phyloP scores from a whole-genome alignment of 2,113 vertebrate genomes.

The Embiotoca jacksoni region DNA sequence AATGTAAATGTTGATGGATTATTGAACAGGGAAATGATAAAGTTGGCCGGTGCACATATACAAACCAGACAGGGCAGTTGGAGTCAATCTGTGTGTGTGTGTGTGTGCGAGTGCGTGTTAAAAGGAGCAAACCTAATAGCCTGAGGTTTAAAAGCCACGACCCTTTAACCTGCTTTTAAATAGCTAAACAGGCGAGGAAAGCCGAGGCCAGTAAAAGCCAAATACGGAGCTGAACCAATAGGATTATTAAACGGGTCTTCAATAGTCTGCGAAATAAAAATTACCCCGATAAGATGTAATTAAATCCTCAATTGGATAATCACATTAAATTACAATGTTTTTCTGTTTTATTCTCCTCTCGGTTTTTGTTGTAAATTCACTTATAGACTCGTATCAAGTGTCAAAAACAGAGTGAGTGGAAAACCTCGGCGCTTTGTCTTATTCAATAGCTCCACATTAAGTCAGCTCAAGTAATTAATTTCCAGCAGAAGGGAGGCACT shows the following conservation, averaged over 20 bases:
- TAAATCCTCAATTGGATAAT: constrained; percentile 59
- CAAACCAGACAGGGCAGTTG: constrained; percentile 56
- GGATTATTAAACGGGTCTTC: constrained; percentile 54
- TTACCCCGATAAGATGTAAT: constrained; percentile 39
- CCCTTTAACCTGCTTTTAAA: constrained; percentile 60
- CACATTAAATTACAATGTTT: constrained; percentile 56
- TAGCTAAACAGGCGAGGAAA: constrained; percentile 27
- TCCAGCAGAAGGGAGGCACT: constrained; percentile 65
- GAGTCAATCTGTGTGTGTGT: constrained; percentile 25
- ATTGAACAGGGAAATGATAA: constrained; percentile 78
- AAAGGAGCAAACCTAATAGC: constrained; percentile 50
- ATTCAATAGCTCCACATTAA: constrained; percentile 69
- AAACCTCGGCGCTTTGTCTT: constrained; percentile 73
- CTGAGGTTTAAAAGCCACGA: constrained; percentile 54
- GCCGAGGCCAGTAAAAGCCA: constrained; percentile 20
- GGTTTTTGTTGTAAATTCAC: constrained; percentile 51
- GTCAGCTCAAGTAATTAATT: constrained; percentile 74
- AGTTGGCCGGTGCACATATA: constrained; percentile 56
- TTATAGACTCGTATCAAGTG: constrained; percentile 60
- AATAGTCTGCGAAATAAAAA: constrained; percentile 51
- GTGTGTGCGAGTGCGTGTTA: constrained; percentile 21
- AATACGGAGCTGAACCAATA: constrained; percentile 28
- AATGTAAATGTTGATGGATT: constrained; percentile 82
- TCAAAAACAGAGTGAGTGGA: constrained; percentile 57
- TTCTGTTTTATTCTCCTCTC: constrained; percentile 39